phyloP scores from a whole-genome alignment of 2,113 vertebrate genomes.

The Gnathochromis pfefferi region DNA sequence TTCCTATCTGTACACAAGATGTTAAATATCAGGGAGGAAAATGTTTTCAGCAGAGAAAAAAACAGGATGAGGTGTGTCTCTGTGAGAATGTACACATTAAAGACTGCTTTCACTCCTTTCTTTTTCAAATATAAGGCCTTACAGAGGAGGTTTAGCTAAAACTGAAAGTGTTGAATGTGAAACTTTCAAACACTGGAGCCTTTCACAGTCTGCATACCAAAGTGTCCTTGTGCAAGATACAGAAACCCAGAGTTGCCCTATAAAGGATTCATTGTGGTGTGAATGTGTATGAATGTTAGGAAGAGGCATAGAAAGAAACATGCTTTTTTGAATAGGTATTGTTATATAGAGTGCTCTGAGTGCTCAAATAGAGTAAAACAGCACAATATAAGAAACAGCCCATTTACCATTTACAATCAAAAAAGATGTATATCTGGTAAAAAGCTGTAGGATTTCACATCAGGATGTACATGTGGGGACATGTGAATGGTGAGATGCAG shows the following conservation, averaged over 20 bases:
- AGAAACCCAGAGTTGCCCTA: background rate
- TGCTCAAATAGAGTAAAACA: background rate
- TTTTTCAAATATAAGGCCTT: background rate
- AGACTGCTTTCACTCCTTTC: background rate
- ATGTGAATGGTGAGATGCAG: background rate
- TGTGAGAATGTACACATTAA: background rate
- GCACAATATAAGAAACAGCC: background rate
- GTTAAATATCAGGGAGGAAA: background rate
- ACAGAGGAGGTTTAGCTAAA: background rate
- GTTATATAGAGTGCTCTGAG: background rate
- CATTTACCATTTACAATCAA: fast-evolving
- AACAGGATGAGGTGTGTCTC: background rate
- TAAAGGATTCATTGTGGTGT: background rate
- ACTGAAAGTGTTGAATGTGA: background rate
- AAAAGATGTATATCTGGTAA: background rate
- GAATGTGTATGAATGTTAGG: background rate
- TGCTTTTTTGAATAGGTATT: background rate
- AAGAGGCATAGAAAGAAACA: background rate
- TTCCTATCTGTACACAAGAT: background rate
- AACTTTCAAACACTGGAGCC: background rate
- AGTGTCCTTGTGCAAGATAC: background rate
- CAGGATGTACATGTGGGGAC: background rate
- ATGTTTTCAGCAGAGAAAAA: background rate
- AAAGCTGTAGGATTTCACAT: background rate
- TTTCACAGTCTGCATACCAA: background rate